Base-by-base conservation (phyloP, 2,113 vertebrate genomes). In the Pomatorhinus ruficollis region DNA sequence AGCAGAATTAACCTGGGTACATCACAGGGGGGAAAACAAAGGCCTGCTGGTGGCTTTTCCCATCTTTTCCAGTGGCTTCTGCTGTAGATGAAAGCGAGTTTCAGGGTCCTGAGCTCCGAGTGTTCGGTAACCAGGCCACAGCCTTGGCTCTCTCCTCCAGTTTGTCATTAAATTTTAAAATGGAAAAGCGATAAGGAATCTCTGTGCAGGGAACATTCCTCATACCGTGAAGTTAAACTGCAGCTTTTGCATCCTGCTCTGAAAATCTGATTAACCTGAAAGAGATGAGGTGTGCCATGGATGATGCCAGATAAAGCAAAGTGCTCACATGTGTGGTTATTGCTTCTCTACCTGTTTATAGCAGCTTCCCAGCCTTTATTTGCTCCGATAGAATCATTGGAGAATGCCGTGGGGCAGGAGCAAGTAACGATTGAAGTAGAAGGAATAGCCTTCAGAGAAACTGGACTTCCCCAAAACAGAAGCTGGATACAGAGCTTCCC, bases 381-480 rank as follows among this genome's bases (percentile, higher is more conserved):
- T 63, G 33, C 40, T 64, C 39, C 0, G 1, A 12, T 52, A 16
- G 13, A 18, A 10, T 83, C 1, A 0, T 0, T 42, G 68, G 64
- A 50, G 49, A 60, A 39, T 12, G 30, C 39, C 30, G 56, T 7
- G 37, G 56, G 37, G 86, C 45, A 40, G 78, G 52, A 65, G 66
- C 47, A 56, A 56, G 30, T 52, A 66, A 63, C 30, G 9, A 4
- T 0, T 57, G 11, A 60, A 45, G 28, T 12, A 14, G 61, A 87
- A 78, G 23, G 57, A 64, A 47, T 7, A 42, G 14, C 39, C 50
- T 52, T 82, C 14, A 35, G 70, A 65, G 65, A 33, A 91, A 40
- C 14, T 15, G 23, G 30, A 6, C 25, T 81, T 70, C 18, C 40
- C 1, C 3, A 33, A 59, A 89, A 4, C 13, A 37, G 59, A 66